These are phyloP conservation scores for Otolemur crassicaudatus DNA, from an alignment of 2,797 vertebrate species.

Conservation along the genomic window DNA sequence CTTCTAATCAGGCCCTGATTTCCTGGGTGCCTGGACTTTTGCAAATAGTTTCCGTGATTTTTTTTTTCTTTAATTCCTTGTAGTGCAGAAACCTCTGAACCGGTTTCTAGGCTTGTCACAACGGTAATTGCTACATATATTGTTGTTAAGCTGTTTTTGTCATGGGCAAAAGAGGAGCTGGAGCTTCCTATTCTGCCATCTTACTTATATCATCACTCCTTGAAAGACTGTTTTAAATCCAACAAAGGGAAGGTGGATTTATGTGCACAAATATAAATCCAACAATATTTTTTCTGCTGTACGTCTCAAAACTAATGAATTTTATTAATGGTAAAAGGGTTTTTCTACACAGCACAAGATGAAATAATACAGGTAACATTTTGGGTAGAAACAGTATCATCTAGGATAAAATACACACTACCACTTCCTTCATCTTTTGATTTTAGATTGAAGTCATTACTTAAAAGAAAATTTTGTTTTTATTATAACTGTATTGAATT, in stretches of 20 bases:
- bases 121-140: background rate
- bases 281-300: background rate
- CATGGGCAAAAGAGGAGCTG: background rate
- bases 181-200: background rate
- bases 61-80: background rate
- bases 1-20: background rate
- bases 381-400: background rate
- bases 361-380: background rate
- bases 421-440: constrained; percentile 9
- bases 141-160: background rate
- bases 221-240: background rate
- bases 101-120: background rate
- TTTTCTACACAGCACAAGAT: background rate
- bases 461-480: background rate
- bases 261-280: background rate
- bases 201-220: background rate
- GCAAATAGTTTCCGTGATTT: background rate
- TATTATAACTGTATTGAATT: constrained; percentile 53
- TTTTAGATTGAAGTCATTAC: background rate
- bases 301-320: background rate
- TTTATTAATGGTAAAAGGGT: background rate
- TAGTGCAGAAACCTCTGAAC: background rate
- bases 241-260: background rate
- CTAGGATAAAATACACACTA: background rate
- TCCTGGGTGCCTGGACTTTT: too few species aligned